Conservation (phyloP, 2,113 vertebrate genomes). For the Arothron firmamentum region DNA sequence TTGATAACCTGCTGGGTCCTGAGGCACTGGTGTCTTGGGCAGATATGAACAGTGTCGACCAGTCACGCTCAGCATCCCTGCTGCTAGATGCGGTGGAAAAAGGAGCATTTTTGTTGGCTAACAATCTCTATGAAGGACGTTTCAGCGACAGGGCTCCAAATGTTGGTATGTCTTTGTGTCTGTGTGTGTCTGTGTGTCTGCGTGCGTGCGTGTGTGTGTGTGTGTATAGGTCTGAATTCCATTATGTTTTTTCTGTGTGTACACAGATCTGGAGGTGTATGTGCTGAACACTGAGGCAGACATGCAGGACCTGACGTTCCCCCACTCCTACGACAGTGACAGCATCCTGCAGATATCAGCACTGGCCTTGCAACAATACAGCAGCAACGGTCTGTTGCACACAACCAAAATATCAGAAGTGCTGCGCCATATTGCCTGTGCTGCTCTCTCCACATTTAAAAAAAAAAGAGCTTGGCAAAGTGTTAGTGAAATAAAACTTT, state of each 20-base stretch:
- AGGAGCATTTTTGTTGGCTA: constrained; percentile 88
- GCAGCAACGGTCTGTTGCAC: constrained; percentile 82
- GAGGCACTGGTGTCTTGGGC: constrained; percentile 89
- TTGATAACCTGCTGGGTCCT: constrained; percentile 85
- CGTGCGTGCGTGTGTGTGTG: not conserved
- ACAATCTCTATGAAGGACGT: constrained; percentile 87
- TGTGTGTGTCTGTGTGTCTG: not conserved
- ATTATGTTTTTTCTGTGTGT: constrained; percentile 6
- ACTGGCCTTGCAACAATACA: constrained; percentile 90
- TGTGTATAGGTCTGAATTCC: not conserved
- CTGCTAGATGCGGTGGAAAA: constrained; percentile 89
- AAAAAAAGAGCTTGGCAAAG: too few relatives aligned
- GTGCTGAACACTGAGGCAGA: constrained; percentile 88
- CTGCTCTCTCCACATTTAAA: too few relatives aligned
- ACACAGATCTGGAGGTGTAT: constrained; percentile 85
- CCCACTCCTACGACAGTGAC: constrained; percentile 86
- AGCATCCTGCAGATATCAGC: constrained; percentile 88
- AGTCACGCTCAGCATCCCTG: constrained; percentile 88
- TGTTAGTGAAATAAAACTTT: not conserved
- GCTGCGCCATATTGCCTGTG: too few relatives aligned
- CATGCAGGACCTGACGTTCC: constrained; percentile 88
- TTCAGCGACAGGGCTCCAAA: constrained; percentile 86
- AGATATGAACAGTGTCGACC: constrained; percentile 86
- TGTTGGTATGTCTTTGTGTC: constrained; percentile 70
- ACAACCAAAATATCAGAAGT: not conserved